Conservation (phyloP, 1,140 invertebrate species). For the Heliconius melpomene region DNA sequence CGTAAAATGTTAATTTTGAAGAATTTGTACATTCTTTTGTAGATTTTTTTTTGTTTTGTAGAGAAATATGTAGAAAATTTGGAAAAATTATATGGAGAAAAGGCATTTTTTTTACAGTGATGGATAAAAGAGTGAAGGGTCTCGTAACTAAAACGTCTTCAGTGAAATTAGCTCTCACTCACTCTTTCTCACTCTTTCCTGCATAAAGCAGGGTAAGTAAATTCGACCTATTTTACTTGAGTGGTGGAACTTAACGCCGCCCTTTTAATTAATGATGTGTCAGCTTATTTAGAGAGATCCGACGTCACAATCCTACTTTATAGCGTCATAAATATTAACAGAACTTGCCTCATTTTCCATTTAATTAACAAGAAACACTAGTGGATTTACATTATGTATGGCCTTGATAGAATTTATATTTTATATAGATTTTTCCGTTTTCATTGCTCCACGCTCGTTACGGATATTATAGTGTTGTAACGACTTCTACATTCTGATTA, state of each 20-base stretch:
- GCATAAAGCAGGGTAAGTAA: too few species aligned
- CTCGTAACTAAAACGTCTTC: too few species aligned
- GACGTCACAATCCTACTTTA: background rate
- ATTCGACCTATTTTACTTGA: too few species aligned
- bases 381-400: background rate
- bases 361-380: slow-evolving; percentile 10
- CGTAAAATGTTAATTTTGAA: background rate
- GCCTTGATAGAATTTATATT: slow-evolving; percentile 7
- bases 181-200: too few species aligned
- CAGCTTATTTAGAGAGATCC: background rate
- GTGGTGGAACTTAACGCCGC: too few species aligned
- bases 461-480: slow-evolving; percentile 1
- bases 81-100: too few species aligned
- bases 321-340: slow-evolving; percentile 1
- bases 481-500: slow-evolving; percentile 8
- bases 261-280: background rate
- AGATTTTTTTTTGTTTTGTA: too few species aligned
- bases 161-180: too few species aligned
- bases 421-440: slow-evolving; percentile 21
- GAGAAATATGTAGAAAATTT: too few species aligned
- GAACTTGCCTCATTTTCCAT: slow-evolving; percentile 18
- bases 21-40: too few species aligned
- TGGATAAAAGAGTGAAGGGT: too few species aligned
- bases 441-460: background rate
- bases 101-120: too few species aligned